These are phyloP conservation scores for Hydrotaea cyrtoneurina DNA, from an alignment of 2,888 invertebrate genomes.

Conservation along the genomic window DNA sequence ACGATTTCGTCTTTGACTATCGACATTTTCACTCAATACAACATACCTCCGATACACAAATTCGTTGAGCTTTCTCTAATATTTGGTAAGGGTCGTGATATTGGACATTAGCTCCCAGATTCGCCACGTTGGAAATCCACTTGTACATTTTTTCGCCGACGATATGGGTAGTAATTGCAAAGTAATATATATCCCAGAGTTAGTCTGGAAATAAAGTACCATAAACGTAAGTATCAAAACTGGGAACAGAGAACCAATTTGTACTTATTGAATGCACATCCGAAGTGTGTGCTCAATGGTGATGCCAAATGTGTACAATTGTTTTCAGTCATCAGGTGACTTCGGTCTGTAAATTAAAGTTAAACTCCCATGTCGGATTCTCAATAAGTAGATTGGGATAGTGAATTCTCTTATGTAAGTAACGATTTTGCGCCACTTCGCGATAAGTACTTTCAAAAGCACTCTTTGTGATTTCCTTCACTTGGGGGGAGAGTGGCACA, in stretches of 20 bases:
- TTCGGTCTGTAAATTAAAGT: not conserved
- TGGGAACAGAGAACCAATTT: not conserved
- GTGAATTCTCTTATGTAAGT: conserved; percentile 20
- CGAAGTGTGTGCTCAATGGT: not conserved
- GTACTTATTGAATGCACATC: conserved; percentile 19
- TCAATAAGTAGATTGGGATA: conserved; percentile 36
- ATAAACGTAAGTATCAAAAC: not conserved
- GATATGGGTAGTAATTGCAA: conserved; percentile 33
- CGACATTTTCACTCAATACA: not conserved
- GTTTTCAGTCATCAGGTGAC: conserved; percentile 15
- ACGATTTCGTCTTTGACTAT: not conserved
- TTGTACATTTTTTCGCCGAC: not conserved
- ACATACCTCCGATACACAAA: conserved; percentile 30
- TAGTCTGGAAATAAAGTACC: not conserved
- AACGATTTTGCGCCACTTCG: conserved; percentile 78
- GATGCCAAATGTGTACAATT: conserved; percentile 33
- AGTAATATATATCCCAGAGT: conserved; percentile 7
- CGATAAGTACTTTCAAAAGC: conserved; percentile 81
- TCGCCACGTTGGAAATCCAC: not conserved
- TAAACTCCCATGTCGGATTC: conserved; percentile 19
- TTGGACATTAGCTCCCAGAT: conserved; percentile 19
- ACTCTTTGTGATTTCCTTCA: not conserved
- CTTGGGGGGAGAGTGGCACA: not conserved
- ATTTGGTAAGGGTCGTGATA: conserved; percentile 14
- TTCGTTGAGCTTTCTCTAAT: conserved; percentile 5